phyloP scores from a whole-genome alignment of 2,888 invertebrate genomes.

The Microctonus hyperodae region DNA sequence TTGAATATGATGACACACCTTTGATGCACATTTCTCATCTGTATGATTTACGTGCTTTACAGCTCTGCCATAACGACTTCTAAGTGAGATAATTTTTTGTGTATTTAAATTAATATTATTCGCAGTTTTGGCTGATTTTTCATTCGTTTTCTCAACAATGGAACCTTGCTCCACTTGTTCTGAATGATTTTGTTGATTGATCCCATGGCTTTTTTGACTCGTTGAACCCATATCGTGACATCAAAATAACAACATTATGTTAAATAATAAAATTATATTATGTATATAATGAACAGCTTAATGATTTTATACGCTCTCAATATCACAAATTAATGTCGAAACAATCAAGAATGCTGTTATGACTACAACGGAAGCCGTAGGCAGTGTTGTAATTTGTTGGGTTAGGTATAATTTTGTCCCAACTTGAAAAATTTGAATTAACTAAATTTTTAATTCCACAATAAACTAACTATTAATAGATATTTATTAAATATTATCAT shows the following conservation, averaged over 20 bases:
- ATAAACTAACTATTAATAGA: not conserved
- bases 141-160: not conserved
- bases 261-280: not conserved
- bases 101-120: slow-evolving; percentile 25
- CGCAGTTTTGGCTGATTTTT: slow-evolving; percentile 13
- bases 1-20: slow-evolving; percentile 43
- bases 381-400: not conserved
- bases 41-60: slow-evolving; percentile 59
- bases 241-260: slow-evolving; percentile 1
- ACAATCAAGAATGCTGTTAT: slow-evolving; percentile 9
- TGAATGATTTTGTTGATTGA: not conserved
- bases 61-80: slow-evolving; percentile 70
- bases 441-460: not conserved
- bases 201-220: slow-evolving; percentile 11
- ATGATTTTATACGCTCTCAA: not conserved
- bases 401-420: slow-evolving; percentile 1
- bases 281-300: not conserved
- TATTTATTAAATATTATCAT: slow-evolving; percentile 3
- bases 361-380: slow-evolving; percentile 10
- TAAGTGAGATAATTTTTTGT: slow-evolving; percentile 39
- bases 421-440: not conserved
- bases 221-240: slow-evolving; percentile 11
- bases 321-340: not conserved
- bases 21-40: slow-evolving; percentile 36
- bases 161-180: not conserved